Conservation (phyloP, 2,797 vertebrate species). For the Esox lucius region DNA sequence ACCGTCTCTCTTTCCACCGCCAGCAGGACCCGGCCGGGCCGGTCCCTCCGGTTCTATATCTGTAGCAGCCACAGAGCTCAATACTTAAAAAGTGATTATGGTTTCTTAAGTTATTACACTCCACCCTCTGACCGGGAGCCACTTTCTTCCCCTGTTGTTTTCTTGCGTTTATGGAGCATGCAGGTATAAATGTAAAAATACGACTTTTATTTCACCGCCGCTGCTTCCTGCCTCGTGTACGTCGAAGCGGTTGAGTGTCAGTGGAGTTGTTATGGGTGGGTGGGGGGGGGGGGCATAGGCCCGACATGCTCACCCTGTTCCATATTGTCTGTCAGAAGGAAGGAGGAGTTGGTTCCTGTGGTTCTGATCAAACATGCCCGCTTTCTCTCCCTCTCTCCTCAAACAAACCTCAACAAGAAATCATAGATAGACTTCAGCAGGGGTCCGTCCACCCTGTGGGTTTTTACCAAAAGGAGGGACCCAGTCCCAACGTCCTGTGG, state of each 20-base stretch:
- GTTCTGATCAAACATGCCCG: not conserved
- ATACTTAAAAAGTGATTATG: conserved; percentile 66
- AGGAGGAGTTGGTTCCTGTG: not conserved
- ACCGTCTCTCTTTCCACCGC: not conserved
- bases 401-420: not conserved
- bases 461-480: not conserved
- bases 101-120: conserved; percentile 52
- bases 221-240: not conserved
- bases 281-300: not conserved
- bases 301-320: not conserved
- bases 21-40: conserved; percentile 18
- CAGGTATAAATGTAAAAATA: conserved; percentile 40
- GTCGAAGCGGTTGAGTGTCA: not conserved
- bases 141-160: not conserved
- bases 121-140: conserved; percentile 44
- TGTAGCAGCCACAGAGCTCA: conserved; percentile 32
- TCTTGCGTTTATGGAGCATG: conserved; percentile 24
- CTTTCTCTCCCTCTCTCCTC: not conserved
- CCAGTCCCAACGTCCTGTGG: not conserved
- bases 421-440: not conserved
- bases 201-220: conserved; percentile 9
- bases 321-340: not conserved
- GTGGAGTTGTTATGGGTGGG: conserved; percentile 2
- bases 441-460: not conserved
- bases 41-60: conserved; percentile 53